Evolutionary conservation across 2,113 vertebrate species (phyloP).

Genomic region (Ctenodactylus gundi): DNA sequence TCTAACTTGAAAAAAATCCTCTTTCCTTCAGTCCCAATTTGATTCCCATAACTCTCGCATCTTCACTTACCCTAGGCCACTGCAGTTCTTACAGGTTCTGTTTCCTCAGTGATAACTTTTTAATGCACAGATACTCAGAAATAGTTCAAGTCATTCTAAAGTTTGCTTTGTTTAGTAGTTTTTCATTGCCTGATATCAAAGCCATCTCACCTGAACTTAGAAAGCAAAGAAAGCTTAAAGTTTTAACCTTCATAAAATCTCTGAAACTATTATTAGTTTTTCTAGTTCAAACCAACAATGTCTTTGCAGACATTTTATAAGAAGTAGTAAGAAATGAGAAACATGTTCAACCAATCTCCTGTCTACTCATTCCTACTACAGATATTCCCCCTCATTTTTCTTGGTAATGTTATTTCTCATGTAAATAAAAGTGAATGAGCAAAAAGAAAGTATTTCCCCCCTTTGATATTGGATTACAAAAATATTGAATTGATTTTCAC

Average conservation of each 20-base stretch:
- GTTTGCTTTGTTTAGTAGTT: not conserved
- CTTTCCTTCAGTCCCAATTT: not conserved
- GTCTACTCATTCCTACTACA: not conserved
- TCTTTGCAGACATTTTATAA: not conserved
- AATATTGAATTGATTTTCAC: conserved; percentile 36
- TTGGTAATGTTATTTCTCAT: not conserved
- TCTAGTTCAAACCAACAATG: not conserved
- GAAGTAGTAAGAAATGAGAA: not conserved
- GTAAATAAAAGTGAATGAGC: conserved; percentile 20
- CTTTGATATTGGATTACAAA: conserved; percentile 37
- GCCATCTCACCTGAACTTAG: not conserved
- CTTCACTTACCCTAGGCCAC: not conserved
- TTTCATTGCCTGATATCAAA: not conserved
- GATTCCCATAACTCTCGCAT: not conserved
- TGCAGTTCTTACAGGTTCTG: not conserved
- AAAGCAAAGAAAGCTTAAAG: not conserved
- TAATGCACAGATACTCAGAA: not conserved
- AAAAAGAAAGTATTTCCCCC: conserved; percentile 22
- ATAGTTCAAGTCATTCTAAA: not conserved
- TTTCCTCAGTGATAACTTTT: not conserved
- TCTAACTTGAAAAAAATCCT: not conserved
- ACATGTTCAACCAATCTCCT: not conserved
- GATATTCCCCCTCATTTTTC: not conserved
- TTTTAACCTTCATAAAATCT: not conserved
- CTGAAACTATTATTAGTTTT: not conserved